Evolutionary conservation across 2,888 invertebrate species (phyloP).

Genomic region (Desoria tigrina): DNA sequence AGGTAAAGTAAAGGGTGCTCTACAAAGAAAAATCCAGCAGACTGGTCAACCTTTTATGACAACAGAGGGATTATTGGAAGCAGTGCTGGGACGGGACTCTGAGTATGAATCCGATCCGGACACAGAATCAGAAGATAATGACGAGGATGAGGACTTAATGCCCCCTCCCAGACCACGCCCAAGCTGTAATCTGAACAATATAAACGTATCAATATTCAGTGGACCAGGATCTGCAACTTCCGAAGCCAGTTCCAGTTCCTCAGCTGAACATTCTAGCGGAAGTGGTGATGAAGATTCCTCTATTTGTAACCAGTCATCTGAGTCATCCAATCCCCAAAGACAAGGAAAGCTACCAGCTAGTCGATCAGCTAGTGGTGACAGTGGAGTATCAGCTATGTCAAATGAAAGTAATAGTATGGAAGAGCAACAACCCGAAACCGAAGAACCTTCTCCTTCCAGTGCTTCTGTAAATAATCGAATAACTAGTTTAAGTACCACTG

Average conservation of each 20-base stretch:
- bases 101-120: constrained; percentile 47
- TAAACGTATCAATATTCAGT: constrained; percentile 18
- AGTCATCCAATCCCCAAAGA: constrained; percentile 3
- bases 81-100: constrained; percentile 62
- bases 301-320: constrained; percentile 5
- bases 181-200: constrained; percentile 19
- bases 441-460: neutral
- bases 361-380: constrained; percentile 35
- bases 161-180: constrained; percentile 31
- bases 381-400: constrained; percentile 24
- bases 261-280: constrained; percentile 36
- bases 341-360: constrained; percentile 18
- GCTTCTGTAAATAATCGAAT: no score
- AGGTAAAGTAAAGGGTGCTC: constrained; percentile 63
- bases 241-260: constrained; percentile 35
- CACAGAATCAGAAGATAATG: constrained; percentile 39
- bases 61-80: constrained; percentile 72
- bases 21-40: constrained; percentile 63
- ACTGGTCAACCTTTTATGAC: constrained; percentile 67
- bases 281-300: constrained; percentile 39
- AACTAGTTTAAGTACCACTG: neutral
- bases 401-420: constrained; percentile 5
- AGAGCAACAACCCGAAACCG: neutral
- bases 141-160: constrained; percentile 27
- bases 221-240: constrained; percentile 29